Percentiles rank a stretch among this genome's conserved stretches.
These are phyloP conservation scores for Agelastica alni DNA, from an alignment of 2,888 invertebrate species.

Conservation along the genomic window DNA sequence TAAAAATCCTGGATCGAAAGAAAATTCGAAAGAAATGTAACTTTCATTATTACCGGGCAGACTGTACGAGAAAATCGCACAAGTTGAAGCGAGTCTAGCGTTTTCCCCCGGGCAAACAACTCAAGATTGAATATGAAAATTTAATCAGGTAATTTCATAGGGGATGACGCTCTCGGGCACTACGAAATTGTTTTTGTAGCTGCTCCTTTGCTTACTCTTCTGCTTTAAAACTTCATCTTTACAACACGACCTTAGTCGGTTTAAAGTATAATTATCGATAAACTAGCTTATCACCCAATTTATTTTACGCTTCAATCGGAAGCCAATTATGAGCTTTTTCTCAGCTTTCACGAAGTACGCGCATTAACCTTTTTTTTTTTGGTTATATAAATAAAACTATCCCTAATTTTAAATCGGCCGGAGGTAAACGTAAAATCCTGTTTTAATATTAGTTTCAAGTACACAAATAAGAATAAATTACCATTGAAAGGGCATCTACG, in stretches of 20 bases:
- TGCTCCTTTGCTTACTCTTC: constrained; percentile 41
- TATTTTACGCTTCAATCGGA: constrained; percentile 32
- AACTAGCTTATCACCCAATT: constrained; percentile 45
- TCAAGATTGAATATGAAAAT: constrained; percentile 82
- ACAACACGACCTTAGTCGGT: constrained; percentile 38
- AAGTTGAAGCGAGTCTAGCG: constrained; percentile 44
- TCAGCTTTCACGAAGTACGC: constrained; percentile 5
- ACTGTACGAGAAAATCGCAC: constrained; percentile 38
- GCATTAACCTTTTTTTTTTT: too few species aligned
- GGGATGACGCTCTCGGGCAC: constrained; percentile 56
- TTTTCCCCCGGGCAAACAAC: constrained; percentile 66
- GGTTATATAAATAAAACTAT: too few species aligned
- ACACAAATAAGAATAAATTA: too few species aligned
- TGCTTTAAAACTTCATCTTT: constrained; percentile 30
- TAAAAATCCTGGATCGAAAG: constrained; percentile 17
- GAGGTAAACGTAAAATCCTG: too few species aligned
- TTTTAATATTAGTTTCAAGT: too few species aligned
- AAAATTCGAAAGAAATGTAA: constrained; percentile 26
- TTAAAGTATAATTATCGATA: constrained; percentile 44
- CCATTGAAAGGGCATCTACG: too few species aligned
- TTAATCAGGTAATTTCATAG: constrained; percentile 75
- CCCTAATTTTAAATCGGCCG: too few species aligned
- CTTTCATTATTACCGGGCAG: constrained; percentile 29
- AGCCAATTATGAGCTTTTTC: constrained; percentile 22
- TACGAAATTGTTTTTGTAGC: constrained; percentile 49